Conservation (phyloP, 2,797 vertebrate genomes). For the Varecia variegata region DNA sequence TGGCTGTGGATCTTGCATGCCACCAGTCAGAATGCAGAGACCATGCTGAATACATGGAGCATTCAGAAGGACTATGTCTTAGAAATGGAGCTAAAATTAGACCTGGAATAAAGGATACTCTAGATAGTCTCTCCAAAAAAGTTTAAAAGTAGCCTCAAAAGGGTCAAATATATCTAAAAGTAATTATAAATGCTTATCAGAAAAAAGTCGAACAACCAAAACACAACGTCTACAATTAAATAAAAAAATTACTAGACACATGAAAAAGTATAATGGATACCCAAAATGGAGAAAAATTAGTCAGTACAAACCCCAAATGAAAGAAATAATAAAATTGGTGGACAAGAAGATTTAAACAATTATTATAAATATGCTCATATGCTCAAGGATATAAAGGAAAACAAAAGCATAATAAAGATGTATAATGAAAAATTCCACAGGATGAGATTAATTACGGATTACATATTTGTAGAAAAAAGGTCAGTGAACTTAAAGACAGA, state of each 20-base stretch:
- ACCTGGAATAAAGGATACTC: neutral
- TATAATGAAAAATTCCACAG: neutral
- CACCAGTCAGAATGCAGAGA: neutral
- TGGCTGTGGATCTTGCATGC: neutral
- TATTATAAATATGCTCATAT: neutral
- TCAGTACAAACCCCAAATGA: neutral
- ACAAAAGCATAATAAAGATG: neutral
- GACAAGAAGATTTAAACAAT: neutral
- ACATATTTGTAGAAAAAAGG: neutral
- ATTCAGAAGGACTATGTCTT: neutral
- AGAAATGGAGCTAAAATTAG: neutral
- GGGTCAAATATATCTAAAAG: neutral
- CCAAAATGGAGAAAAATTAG: neutral
- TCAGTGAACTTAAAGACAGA: neutral
- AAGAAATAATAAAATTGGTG: neutral
- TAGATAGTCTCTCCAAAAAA: neutral
- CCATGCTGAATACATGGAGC: neutral
- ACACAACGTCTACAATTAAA: neutral
- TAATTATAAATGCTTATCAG: neutral
- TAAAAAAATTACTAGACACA: constrained; percentile 19
- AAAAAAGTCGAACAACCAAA: neutral
- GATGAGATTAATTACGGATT: neutral
- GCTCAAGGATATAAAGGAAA: neutral
- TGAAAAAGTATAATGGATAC: neutral
- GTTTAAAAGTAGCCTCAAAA: neutral